Evolutionary conservation across 2,113 vertebrate genomes (phyloP), one percentile per base, ranked within the genome.

Genomic region (Hyperopisus bebe): DNA sequence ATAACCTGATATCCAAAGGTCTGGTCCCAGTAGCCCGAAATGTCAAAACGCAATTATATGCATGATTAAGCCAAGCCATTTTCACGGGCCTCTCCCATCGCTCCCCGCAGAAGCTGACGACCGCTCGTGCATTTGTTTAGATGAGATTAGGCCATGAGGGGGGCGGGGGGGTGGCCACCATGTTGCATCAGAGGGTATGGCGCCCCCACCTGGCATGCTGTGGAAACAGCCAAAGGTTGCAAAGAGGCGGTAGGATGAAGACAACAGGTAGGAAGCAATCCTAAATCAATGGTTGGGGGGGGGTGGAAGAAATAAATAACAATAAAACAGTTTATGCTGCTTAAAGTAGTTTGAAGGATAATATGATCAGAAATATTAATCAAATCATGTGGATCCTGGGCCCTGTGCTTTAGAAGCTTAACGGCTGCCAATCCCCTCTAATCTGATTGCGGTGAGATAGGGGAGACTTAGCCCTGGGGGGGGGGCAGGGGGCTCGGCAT

Each of bases 1-100:
- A 96, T 95, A 95, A 96, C 95, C 95, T 95, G 96, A 95, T 96
- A 95, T 96, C 95, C 95, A 95, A 96, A 96, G 96, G 96, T 96
- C 96, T 96, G 93, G 94, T 96, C 96, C 96, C 96, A 94, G 95
- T 93, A 94, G 96, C 93, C 94, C 93, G 93, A 95, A 94, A 96
- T 96, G 96, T 97, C 96, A 97, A 97, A 97, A 97, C 96, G 96
- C 95, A 97, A 97, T 97, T 98, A 97, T 98, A 96, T 96, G 96
- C 97, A 96, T 97, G 96, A 97, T 96, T 97, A 97, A 96, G 96
- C 96, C 96, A 96, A 96, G 96, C 96, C 95, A 94, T 96, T 97
- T 97, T 95, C 95, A 95, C 94, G 95, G 94, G 93, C 94, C 95
- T 92, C 93, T 93, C 93, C 93, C 91, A 90, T 90, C 88, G 80